Percentiles rank a stretch among this genome's conserved stretches.
Evolutionary conservation across 2,113 vertebrate genomes (phyloP).

Genomic region (Proterorhinus semilunaris): DNA sequence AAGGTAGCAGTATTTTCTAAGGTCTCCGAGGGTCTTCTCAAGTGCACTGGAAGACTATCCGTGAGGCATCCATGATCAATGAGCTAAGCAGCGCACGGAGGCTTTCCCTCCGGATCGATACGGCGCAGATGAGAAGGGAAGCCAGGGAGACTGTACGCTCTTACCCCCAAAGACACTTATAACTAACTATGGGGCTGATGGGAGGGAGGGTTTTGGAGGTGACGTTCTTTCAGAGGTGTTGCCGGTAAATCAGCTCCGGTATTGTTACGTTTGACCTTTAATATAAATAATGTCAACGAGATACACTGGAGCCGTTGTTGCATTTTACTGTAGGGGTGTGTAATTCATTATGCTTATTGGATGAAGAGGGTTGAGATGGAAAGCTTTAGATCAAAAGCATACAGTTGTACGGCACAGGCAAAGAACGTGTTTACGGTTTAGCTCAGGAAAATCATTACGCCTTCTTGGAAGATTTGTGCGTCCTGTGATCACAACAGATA

Average conservation of each 20-base stretch:
- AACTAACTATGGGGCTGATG: slow-evolving; percentile 28
- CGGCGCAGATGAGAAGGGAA: slow-evolving; percentile 12
- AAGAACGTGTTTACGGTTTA: not conserved
- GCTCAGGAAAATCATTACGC: too few relatives aligned
- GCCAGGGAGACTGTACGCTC: not conserved
- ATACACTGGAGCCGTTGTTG: not conserved
- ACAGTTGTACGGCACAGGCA: not conserved
- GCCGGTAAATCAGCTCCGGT: slow-evolving; percentile 23
- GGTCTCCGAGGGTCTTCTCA: slow-evolving; percentile 48
- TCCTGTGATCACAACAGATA: too few relatives aligned
- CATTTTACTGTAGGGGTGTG: not conserved
- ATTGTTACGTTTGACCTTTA: not conserved
- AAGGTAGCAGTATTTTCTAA: slow-evolving; percentile 34
- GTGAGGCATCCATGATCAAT: slow-evolving; percentile 56
- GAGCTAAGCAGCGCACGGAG: slow-evolving; percentile 30
- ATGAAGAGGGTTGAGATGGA: not conserved
- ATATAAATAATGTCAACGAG: not conserved
- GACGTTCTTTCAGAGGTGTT: slow-evolving; percentile 7
- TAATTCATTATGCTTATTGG: not conserved
- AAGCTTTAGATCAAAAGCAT: not conserved
- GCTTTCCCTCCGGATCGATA: slow-evolving; percentile 50
- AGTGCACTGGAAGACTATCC: slow-evolving; percentile 38
- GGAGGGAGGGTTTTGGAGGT: slow-evolving; percentile 26
- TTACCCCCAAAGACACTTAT: slow-evolving; percentile 31
- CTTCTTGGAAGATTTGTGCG: too few relatives aligned